Conservation (phyloP, 2,113 vertebrate species). For the Riparia riparia region DNA sequence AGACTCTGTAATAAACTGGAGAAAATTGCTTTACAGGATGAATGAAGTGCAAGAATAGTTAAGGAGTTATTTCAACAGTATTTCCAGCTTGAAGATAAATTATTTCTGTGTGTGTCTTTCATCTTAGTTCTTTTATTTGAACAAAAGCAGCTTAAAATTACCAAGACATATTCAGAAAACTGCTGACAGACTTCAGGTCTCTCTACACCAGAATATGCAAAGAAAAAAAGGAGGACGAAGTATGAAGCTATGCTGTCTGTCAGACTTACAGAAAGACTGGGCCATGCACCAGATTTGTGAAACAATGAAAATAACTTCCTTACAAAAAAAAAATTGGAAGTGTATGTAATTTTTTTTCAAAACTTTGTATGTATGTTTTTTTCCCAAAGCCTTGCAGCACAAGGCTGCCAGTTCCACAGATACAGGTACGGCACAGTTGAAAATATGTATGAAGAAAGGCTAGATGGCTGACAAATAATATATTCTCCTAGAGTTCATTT, state of each 20-base stretch:
- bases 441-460: background rate
- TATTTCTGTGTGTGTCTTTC: conserved; percentile 2
- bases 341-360: background rate
- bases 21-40: conserved; percentile 5
- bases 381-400: background rate
- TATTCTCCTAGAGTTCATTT: background rate
- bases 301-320: background rate
- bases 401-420: background rate
- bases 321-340: background rate
- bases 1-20: background rate
- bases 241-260: background rate
- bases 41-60: conserved; percentile 13
- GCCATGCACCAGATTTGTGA: background rate
- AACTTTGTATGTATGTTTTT: background rate
- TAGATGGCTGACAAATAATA: background rate
- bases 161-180: background rate
- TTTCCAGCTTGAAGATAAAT: conserved; percentile 27
- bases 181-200: background rate
- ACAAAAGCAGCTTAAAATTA: conserved; percentile 29
- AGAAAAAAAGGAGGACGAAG: background rate
- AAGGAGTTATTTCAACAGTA: conserved; percentile 23
- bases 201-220: background rate
- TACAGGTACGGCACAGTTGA: background rate
- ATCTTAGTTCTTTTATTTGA: conserved; percentile 26
- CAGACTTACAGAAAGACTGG: background rate